These are phyloP conservation scores for Anthonomus grandis DNA, from an alignment of 1,140 invertebrate genomes.

Conservation along the genomic window DNA sequence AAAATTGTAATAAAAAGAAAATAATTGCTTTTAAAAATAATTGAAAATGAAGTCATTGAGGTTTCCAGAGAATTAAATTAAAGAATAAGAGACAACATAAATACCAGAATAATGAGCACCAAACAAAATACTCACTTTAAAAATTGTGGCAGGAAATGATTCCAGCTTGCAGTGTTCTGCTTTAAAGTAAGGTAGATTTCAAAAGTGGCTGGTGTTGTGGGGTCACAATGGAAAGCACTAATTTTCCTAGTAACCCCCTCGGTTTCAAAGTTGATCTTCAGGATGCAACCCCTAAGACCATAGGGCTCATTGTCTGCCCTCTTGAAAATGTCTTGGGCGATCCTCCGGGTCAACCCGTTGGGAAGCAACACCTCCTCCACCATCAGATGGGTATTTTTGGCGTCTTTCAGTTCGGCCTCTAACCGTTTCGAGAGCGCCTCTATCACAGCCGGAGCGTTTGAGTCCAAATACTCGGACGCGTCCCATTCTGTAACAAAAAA, in stretches of 20 bases:
- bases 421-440: slow-evolving; percentile 64
- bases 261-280: slow-evolving; percentile 74
- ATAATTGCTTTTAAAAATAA: neutral
- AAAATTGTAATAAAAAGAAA: neutral
- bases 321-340: slow-evolving; percentile 70
- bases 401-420: slow-evolving; percentile 70
- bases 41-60: neutral
- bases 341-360: slow-evolving; percentile 68
- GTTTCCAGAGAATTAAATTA: slow-evolving; percentile 1
- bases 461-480: slow-evolving; percentile 26
- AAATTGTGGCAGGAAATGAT: slow-evolving; percentile 77
- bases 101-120: too few relatives aligned
- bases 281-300: slow-evolving; percentile 72
- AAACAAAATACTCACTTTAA: slow-evolving; percentile 67
- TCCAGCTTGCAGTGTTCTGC: slow-evolving; percentile 78
- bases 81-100: too few relatives aligned
- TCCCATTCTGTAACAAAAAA: slow-evolving; percentile 47
- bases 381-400: slow-evolving; percentile 70
- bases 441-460: slow-evolving; percentile 42
- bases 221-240: slow-evolving; percentile 73
- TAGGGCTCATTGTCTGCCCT: slow-evolving; percentile 82
- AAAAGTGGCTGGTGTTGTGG: slow-evolving; percentile 78
- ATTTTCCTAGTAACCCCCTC: slow-evolving; percentile 62
- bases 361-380: slow-evolving; percentile 75
- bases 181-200: slow-evolving; percentile 80